Evolutionary conservation across 92 coral and sea anemone genomes (phyloP), one percentile per base, ranked within the genome.

Genomic region (Epizoanthus illoricatus): DNA sequence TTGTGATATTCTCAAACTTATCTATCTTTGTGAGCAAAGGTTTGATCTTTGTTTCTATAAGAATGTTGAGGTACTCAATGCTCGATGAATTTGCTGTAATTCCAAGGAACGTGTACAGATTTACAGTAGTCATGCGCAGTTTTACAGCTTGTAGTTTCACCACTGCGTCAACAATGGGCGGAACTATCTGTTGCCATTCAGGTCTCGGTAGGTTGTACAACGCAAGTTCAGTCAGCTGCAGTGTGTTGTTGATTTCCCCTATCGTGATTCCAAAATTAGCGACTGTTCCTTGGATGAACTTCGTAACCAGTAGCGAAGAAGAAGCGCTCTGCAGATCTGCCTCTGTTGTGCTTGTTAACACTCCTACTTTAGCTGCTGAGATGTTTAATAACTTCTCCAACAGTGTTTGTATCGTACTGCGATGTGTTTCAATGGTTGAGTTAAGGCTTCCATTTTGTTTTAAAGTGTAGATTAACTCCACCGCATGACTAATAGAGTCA

Each of bases 201-300:
- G n/a, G n/a, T n/a, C n/a, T n/a, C n/a, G n/a, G n/a, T n/a, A n/a
- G n/a, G n/a, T n/a, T n/a, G n/a, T n/a, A n/a, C n/a, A n/a, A n/a
- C n/a, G n/a, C n/a, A n/a, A n/a, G n/a, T n/a, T n/a, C n/a, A n/a
- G n/a, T n/a, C n/a, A n/a, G n/a, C n/a, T n/a, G n/a, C n/a, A n/a
- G n/a, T n/a, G n/a, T n/a, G n/a, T n/a, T n/a, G n/a, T n/a, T n/a
- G n/a, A 92, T 84, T 19, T 81, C 90, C 42, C 40, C 63, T 41
- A 79, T 3, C 13, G 23, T 76, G 36, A 92, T 83, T 0, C 69
- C 69, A 59, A 92, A 88, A 36, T 90, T 71, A 4, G 58, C 45
- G 15, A 74, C 71, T 24, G 94, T 87, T 11, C 91, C 91, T 56
- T 92, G 88, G 28, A 92, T 58, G 56, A 87, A 87, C 11, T 66